Percentiles rank a stretch among this genome's conserved stretches.
These are phyloP conservation scores for Kryptolebias marmoratus DNA, from an alignment of 2,113 vertebrate species.

Conservation along the genomic window DNA sequence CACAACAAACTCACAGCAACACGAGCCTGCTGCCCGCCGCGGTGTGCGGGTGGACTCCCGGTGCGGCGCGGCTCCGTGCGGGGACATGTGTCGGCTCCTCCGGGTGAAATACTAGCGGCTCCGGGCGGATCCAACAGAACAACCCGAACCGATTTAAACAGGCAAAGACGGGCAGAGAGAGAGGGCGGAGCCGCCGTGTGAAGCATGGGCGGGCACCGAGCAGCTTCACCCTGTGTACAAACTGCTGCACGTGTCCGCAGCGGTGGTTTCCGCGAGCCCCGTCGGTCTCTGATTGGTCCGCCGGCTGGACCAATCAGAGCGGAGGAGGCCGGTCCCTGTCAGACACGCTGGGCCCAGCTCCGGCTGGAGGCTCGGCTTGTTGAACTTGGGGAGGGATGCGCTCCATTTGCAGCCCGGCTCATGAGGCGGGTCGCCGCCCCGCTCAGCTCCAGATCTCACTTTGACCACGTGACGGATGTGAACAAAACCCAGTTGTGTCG, in stretches of 20 bases:
- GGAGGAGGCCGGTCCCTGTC: accelerated
- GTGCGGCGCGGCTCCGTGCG: conserved; percentile 35
- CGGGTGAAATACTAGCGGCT: neutral
- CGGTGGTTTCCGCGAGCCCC: conserved; percentile 51
- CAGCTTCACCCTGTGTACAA: conserved; percentile 27
- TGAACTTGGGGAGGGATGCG: neutral
- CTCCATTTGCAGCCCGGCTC: too few species aligned
- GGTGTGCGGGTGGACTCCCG: conserved; percentile 15
- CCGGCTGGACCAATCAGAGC: conserved; percentile 55
- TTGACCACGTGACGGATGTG: too few species aligned
- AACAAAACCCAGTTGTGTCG: too few species aligned
- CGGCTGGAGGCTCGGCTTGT: neutral
- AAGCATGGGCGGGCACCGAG: neutral
- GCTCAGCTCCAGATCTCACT: too few species aligned
- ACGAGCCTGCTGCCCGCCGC: conserved; percentile 22
- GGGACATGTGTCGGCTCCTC: conserved; percentile 39
- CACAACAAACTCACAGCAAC: neutral
- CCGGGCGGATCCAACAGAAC: neutral
- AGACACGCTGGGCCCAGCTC: conserved; percentile 24
- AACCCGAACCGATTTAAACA: neutral
- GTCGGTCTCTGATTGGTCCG: conserved; percentile 63
- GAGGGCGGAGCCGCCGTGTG: too few species aligned
- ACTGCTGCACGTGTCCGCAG: conserved; percentile 71
- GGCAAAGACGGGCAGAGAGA: neutral
- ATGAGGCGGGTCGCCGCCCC: too few species aligned